Conservation (phyloP, 2,888 invertebrate species). For the Bhutanitis thaidina region DNA sequence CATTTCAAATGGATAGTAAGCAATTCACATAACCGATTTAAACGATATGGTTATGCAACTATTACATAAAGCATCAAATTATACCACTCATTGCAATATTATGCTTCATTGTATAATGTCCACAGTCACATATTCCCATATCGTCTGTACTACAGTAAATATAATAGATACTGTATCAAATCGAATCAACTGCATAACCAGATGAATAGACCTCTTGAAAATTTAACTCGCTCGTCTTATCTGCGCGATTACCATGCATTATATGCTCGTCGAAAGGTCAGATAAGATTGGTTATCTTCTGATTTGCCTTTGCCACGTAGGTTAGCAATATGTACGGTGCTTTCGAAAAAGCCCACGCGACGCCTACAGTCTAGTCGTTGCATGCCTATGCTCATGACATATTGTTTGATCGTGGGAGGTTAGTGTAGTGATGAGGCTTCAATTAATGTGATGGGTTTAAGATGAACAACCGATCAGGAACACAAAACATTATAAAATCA, state of each 20-base stretch:
- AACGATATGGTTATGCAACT: no score
- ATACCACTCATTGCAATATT: constrained; percentile 4
- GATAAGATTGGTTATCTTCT: constrained; percentile 40
- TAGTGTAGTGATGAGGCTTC: background rate
- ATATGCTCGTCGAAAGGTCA: constrained; percentile 30
- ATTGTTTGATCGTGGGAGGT: constrained; percentile 8
- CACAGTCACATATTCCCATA: constrained; percentile 43
- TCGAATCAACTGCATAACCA: constrained; percentile 52
- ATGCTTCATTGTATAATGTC: constrained; percentile 13
- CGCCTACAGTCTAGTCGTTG: constrained; percentile 58
- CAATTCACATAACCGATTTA: no score
- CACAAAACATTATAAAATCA: no score
- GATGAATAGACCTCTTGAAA: constrained; percentile 31
- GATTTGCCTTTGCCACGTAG: constrained; percentile 51
- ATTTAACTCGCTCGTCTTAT: constrained; percentile 16
- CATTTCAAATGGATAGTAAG: no score
- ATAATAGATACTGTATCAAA: constrained; percentile 58
- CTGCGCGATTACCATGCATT: constrained; percentile 19
- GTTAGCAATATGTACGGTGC: constrained; percentile 65
- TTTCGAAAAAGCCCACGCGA: constrained; percentile 66
- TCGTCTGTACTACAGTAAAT: constrained; percentile 61
- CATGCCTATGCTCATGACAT: constrained; percentile 10
- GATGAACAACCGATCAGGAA: background rate
- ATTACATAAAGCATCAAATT: constrained; percentile 15
- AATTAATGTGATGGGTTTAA: background rate